Conservation (phyloP, 2,888 invertebrate species). For the Sarcophaga subvicina region DNA sequence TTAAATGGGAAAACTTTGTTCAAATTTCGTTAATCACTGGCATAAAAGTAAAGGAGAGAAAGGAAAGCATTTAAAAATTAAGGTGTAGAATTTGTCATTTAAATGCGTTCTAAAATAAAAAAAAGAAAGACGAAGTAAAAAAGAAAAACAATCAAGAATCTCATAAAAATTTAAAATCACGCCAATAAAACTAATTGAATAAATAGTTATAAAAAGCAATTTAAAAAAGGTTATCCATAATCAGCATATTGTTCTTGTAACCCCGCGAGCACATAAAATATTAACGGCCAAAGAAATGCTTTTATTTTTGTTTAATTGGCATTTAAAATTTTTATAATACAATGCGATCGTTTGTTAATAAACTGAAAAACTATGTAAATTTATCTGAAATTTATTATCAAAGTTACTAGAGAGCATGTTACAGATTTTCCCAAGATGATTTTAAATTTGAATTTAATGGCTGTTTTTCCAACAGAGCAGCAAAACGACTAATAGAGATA, state of each 20-base stretch:
- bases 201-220: conserved; percentile 2
- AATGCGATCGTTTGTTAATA: too few relatives aligned
- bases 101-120: conserved; percentile 47
- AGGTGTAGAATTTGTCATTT: conserved; percentile 51
- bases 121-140: neutral
- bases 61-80: conserved; percentile 40
- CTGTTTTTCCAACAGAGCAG: too few relatives aligned
- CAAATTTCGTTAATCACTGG: conserved; percentile 11
- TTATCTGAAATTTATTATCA: too few relatives aligned
- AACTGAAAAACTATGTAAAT: too few relatives aligned
- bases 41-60: neutral
- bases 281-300: neutral
- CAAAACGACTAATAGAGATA: too few relatives aligned
- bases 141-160: neutral
- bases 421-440: too few relatives aligned
- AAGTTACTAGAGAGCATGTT: too few relatives aligned
- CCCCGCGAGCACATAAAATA: neutral
- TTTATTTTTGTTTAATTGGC: neutral
- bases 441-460: too few relatives aligned
- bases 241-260: neutral
- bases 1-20: conserved; percentile 63
- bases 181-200: conserved; percentile 55
- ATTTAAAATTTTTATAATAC: neutral
- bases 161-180: conserved; percentile 15
- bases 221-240: neutral